phyloP scores from a whole-genome alignment of 2,888 invertebrate species.

The Dasypolia templi region DNA sequence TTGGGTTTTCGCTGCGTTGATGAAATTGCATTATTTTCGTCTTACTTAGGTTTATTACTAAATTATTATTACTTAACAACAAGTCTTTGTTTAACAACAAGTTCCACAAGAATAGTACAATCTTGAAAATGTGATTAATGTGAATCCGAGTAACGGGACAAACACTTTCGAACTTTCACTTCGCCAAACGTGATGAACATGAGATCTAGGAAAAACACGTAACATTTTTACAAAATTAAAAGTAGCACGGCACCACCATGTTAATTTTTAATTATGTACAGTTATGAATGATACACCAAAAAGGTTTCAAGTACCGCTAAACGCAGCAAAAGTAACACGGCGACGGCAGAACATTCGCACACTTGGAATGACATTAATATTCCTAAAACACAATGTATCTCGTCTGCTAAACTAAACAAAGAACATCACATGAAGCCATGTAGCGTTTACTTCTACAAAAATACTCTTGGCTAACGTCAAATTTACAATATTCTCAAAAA shows the following conservation, averaged over 20 bases:
- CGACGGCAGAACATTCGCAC: conserved; percentile 86
- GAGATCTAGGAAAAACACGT: not conserved
- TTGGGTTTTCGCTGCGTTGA: too few species aligned
- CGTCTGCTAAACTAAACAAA: conserved; percentile 81
- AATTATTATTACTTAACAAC: too few species aligned
- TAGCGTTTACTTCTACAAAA: conserved; percentile 5
- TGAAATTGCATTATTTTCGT: too few species aligned
- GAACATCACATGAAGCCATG: conserved; percentile 29
- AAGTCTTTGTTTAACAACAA: too few species aligned
- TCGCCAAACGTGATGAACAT: not conserved
- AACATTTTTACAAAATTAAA: conserved; percentile 13
- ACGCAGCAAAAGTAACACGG: conserved; percentile 84
- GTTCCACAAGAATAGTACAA: not conserved
- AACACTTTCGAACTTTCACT: not conserved
- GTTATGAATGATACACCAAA: conserved; percentile 41
- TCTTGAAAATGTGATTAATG: too few species aligned
- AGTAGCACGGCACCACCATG: not conserved
- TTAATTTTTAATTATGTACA: not conserved
- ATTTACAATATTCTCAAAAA: conserved; percentile 35
- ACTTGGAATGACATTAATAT: conserved; percentile 88
- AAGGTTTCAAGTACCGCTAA: conserved; percentile 80
- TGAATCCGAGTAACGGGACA: not conserved
- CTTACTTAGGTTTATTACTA: too few species aligned
- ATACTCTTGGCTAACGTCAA: conserved; percentile 16
- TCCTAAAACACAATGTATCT: conserved; percentile 85